Conservation (phyloP, 1,140 invertebrate genomes). For the Diachasmimorpha longicaudata region DNA sequence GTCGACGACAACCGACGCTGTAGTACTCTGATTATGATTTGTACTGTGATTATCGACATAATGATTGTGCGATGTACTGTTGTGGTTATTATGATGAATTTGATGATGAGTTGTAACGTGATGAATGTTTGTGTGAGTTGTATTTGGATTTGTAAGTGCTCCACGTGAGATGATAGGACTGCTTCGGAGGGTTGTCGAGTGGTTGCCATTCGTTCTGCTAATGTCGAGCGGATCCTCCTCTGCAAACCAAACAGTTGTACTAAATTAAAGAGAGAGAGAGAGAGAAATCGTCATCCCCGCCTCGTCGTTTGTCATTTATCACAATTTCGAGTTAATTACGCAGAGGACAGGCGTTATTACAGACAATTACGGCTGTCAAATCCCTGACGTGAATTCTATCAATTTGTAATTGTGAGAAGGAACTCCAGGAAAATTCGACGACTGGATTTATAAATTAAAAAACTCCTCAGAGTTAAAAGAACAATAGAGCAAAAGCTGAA, state of each 20-base stretch:
- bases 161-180: slow-evolving; percentile 50
- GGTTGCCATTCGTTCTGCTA: slow-evolving; percentile 51
- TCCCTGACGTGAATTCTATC: too few species aligned
- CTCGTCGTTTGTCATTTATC: too few species aligned
- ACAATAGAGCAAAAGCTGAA: slow-evolving; percentile 7
- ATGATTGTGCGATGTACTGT: slow-evolving; percentile 51
- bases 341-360: too few species aligned
- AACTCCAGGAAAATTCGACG: too few species aligned
- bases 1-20: slow-evolving; percentile 46
- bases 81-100: slow-evolving; percentile 48
- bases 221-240: slow-evolving; percentile 57
- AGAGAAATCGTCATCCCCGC: not conserved
- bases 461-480: not conserved
- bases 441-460: not conserved
- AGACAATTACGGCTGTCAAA: too few species aligned
- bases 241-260: slow-evolving; percentile 38
- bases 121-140: slow-evolving; percentile 42
- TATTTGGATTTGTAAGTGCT: slow-evolving; percentile 38
- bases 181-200: slow-evolving; percentile 35
- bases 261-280: not conserved
- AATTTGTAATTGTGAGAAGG: too few species aligned
- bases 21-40: slow-evolving; percentile 45
- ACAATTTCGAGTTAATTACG: too few species aligned
- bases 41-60: slow-evolving; percentile 57
- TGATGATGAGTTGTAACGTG: slow-evolving; percentile 33